Evolutionary conservation across 1,140 invertebrate species (phyloP), one percentile per base, ranked within the genome.

Genomic region (Lepeophtheirus salmonis): DNA sequence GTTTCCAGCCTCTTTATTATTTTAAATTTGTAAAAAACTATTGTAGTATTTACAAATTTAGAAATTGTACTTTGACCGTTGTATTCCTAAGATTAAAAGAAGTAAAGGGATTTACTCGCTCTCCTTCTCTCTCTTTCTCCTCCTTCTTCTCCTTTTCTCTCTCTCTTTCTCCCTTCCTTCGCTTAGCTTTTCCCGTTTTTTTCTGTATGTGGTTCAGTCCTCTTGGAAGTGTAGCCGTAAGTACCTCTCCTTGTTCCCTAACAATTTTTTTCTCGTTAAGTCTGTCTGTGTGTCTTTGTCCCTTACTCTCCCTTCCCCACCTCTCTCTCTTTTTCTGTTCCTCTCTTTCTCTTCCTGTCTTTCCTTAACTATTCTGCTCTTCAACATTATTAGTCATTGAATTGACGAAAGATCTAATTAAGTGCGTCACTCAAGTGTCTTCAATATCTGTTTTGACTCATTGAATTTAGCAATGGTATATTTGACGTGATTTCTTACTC

Each of bases 261-360:
- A 62, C 56, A 48, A 4, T 51, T 57, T 62, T 61, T 22, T 60
- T 64, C 56, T 54, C 49, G 62, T 57, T 62, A 61, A 10, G 6
- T 41, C 30, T 41, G 30, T 41, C n/a, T 41, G n/a, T 41, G 30
- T 41, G n/a, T 41, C 6, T 41, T 10, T n/a, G 6, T 41, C 30
- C 6, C 30, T n/a, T n/a, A 41, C 30, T n/a, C 30, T 10, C 30
- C 30, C 30, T n/a, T n/a, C 30, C 30, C 30, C 30, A 6, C 30
- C 30, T 10, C n/a, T n/a, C n/a, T n/a, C n/a, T 41, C 30, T 10
- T 41, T n/a, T 41, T 41, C 30, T 41, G n/a, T 41, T n/a, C 6
- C 30, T 41, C 6, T 41, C n/a, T 41, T 6, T 41, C n/a, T 41
- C 30, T 41, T n/a, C 30, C 30, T n/a, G 6, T 41, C 30, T 10